Base-by-base conservation (phyloP, 2,888 invertebrate species). In the Marasmarcha lunaedactyla region DNA sequence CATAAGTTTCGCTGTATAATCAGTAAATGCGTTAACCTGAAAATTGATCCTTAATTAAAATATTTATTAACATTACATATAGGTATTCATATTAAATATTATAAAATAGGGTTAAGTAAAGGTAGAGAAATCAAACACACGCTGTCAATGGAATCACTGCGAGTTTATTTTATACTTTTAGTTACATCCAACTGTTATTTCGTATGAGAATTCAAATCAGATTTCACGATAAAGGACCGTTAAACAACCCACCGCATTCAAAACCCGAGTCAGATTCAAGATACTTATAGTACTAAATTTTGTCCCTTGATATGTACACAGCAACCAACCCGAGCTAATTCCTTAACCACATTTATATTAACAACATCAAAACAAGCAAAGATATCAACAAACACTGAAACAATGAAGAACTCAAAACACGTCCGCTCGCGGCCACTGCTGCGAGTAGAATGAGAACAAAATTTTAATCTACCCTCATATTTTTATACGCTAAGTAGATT, bases 321-420 rank as follows among this genome's bases (percentile, higher is more conserved):
- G 61, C 49, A 44, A 37, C 33, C 35, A 60, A 64, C 67, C 72
- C 74, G 66, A 65, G 62, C 63, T 64, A 78, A 79, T 81, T 81
- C 81, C 79, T 77, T 74, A 76, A 60, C 63, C 77, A 79, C 76
- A 78, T 69, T 55, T 54, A 49, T 69, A 76, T 77, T 69, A 83
- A 83, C 81, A 83, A 83, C 83, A 83, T 76, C 79, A 71, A 81
- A 78, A 81, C 77, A 81, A 73, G 71, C 72, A 71, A 72, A 72
- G 68, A 76, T 70, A 67, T 63, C 30, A 10, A 36, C 12, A 33
- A 27, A 51, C 64, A 66, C 63, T 67, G 58, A 59, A 56, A 57
- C 43, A 39, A 46, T 30, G 9, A 11, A n/a, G 4, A 30, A 11
- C n/a, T 11, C 30, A 30, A 9, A 9, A 30, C 30, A 30, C 30